phyloP scores from a whole-genome alignment of 2,888 invertebrate species.

The Orchesella flavescens region DNA sequence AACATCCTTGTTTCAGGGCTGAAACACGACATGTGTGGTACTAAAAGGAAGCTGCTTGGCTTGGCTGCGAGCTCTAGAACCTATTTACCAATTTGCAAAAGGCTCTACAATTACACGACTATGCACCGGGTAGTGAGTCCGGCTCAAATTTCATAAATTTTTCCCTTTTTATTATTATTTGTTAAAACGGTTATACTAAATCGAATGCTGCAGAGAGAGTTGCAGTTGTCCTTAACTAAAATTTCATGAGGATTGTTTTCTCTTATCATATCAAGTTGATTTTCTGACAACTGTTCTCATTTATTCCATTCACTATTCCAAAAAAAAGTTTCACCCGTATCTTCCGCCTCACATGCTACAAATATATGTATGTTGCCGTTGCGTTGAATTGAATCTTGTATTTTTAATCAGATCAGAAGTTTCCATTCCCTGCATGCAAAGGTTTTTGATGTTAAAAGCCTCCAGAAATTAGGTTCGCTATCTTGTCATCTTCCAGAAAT shows the following conservation, averaged over 20 bases:
- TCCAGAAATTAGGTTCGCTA: constrained; percentile 54
- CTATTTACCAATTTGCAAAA: constrained; percentile 57
- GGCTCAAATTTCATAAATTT: constrained; percentile 38
- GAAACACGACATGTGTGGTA: constrained; percentile 6
- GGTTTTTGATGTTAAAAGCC: constrained; percentile 54
- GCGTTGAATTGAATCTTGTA: constrained; percentile 29
- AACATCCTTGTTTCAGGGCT: background rate
- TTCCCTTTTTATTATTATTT: background rate
- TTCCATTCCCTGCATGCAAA: constrained; percentile 33
- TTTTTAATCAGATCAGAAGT: constrained; percentile 60
- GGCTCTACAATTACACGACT: constrained; percentile 15
- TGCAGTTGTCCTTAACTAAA: background rate
- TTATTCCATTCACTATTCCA: background rate
- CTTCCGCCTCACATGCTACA: constrained; percentile 2
- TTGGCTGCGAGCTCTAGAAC: background rate
- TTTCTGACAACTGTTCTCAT: background rate
- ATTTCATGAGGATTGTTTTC: constrained; percentile 16
- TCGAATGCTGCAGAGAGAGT: background rate
- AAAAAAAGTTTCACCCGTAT: background rate
- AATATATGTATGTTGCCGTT: too few species aligned
- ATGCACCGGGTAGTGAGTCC: background rate
- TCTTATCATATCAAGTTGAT: too few species aligned
- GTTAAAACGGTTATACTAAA: too few species aligned
- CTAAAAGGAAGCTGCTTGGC: too few species aligned
- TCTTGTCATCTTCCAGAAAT: constrained; percentile 53